These are phyloP conservation scores for Ceyx melanurus DNA, from an alignment of 2,113 vertebrate species.

Conservation along the genomic window DNA sequence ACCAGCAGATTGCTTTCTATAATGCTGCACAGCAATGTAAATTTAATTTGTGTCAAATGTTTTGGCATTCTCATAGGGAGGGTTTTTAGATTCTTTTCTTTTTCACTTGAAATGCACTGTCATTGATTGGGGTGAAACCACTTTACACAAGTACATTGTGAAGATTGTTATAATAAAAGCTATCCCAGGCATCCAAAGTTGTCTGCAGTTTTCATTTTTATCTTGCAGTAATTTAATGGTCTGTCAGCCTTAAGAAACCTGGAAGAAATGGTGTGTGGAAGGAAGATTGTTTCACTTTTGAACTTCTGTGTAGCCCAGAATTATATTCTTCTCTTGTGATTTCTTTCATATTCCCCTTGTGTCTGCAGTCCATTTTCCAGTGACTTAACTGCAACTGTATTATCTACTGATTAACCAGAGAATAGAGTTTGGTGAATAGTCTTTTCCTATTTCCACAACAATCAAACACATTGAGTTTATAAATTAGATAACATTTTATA, in stretches of 20 bases:
- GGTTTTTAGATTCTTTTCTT: neutral
- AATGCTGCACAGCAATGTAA: conserved; percentile 47
- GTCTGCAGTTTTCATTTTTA: neutral
- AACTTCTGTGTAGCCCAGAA: neutral
- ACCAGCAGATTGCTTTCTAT: conserved; percentile 32
- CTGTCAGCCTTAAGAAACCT: neutral
- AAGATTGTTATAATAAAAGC: neutral
- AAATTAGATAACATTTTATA: neutral
- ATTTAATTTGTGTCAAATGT: conserved; percentile 47
- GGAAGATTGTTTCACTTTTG: neutral
- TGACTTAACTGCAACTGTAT: neutral
- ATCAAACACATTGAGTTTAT: neutral
- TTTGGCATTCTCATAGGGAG: conserved; percentile 8
- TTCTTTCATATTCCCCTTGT: neutral
- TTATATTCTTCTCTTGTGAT: neutral
- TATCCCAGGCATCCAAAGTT: neutral
- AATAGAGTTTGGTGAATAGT: neutral
- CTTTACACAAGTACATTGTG: neutral
- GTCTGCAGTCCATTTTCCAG: neutral
- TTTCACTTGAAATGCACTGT: neutral
- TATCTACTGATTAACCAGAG: neutral
- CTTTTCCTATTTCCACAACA: neutral
- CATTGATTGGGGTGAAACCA: neutral
- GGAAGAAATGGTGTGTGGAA: neutral
- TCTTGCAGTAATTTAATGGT: neutral